Conservation (phyloP, 2,113 vertebrate species). For the Cromileptes altivelis region DNA sequence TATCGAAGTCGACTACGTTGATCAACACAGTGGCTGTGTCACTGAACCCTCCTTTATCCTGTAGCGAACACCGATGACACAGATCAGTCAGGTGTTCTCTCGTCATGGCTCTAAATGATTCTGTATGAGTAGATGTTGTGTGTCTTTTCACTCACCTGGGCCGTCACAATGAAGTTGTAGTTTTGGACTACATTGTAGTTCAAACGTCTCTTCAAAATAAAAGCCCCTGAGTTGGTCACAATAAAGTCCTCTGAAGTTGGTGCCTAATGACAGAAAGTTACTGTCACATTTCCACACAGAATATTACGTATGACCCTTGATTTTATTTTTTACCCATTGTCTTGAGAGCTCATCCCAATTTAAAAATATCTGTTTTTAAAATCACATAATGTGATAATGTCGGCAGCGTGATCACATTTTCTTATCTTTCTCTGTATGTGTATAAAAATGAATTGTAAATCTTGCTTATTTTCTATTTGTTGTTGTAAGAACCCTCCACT, state of each 20-base stretch:
- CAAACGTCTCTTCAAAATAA: slow-evolving; percentile 76
- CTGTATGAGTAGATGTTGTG: neutral
- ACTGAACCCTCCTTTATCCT: slow-evolving; percentile 55
- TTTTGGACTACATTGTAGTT: slow-evolving; percentile 81
- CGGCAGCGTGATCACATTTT: too few relatives aligned
- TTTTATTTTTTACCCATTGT: too few relatives aligned
- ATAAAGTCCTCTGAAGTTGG: slow-evolving; percentile 78
- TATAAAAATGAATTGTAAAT: too few relatives aligned
- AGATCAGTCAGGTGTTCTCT: neutral
- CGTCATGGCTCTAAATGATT: too few relatives aligned
- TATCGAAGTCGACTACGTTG: slow-evolving; percentile 83
- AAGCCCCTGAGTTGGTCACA: slow-evolving; percentile 73
- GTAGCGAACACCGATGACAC: neutral
- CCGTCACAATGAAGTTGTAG: slow-evolving; percentile 82
- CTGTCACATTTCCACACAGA: neutral
- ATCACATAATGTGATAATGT: too few relatives aligned
- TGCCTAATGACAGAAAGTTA: slow-evolving; percentile 61
- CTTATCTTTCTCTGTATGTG: too few relatives aligned
- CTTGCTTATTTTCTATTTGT: too few relatives aligned
- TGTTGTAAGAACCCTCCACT: too few relatives aligned
- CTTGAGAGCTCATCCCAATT: too few relatives aligned
- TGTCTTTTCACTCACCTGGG: slow-evolving; percentile 69
- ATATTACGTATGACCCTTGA: too few relatives aligned
- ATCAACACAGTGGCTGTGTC: slow-evolving; percentile 75
- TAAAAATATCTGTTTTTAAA: too few relatives aligned